phyloP scores from a whole-genome alignment of 2,113 vertebrate genomes.

The Isurus oxyrinchus region DNA sequence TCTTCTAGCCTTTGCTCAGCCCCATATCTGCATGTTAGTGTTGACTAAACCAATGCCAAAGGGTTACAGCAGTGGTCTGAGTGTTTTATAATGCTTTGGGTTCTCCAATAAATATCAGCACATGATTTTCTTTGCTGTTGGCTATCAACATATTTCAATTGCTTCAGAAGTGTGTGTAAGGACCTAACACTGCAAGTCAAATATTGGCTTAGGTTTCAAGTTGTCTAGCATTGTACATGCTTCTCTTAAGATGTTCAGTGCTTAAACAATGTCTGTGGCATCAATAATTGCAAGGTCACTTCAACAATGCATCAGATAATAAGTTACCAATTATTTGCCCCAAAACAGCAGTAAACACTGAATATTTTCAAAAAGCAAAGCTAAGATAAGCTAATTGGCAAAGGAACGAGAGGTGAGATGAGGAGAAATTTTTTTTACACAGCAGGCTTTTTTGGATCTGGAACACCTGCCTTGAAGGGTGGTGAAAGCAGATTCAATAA shows the following conservation, averaged over 20 bases:
- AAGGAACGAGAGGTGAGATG: neutral
- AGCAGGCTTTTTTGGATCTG: neutral
- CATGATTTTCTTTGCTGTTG: neutral
- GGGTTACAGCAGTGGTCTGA: neutral
- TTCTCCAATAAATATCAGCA: neutral
- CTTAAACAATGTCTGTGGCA: neutral
- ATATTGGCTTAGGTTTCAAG: neutral
- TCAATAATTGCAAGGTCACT: conserved; percentile 16
- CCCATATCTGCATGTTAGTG: neutral
- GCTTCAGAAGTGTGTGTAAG: neutral
- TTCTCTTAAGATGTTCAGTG: neutral
- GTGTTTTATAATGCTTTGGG: neutral
- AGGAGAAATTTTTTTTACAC: neutral
- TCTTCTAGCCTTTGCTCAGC: neutral
- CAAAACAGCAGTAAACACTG: neutral
- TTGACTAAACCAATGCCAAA: neutral
- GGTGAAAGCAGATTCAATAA: neutral
- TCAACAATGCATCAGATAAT: neutral
- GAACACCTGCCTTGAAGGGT: neutral
- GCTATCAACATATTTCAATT: neutral
- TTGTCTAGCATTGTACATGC: neutral
- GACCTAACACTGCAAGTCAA: neutral
- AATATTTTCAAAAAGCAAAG: neutral
- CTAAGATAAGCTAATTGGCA: neutral
- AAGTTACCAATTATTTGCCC: conserved; percentile 6